Percentiles rank a stretch among this genome's conserved stretches.
These are phyloP conservation scores for Melipona quadrifasciata DNA, from an alignment of 1,140 invertebrate genomes.

Conservation along the genomic window DNA sequence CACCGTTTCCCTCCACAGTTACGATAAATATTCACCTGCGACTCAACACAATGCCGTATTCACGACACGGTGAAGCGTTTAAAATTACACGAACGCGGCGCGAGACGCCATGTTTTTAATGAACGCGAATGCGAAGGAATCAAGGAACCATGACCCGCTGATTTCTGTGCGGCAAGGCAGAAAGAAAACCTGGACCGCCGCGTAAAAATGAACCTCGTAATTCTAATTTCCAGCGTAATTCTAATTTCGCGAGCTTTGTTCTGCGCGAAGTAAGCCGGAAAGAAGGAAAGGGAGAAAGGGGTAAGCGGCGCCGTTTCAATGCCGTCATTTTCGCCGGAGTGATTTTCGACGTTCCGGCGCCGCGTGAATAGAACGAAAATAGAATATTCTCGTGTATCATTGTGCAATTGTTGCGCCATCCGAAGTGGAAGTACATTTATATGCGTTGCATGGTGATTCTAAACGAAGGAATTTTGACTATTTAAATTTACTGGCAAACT, in stretches of 20 bases:
- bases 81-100: constrained; percentile 21
- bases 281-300: not conserved
- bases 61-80: constrained; percentile 32
- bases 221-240: constrained; percentile 12
- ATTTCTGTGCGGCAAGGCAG: constrained; percentile 48
- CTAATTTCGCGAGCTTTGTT: not conserved
- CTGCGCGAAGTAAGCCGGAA: not conserved
- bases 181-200: constrained; percentile 26
- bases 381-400: not conserved
- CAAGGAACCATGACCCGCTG: constrained; percentile 48
- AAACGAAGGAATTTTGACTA: not conserved
- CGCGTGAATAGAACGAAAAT: too few species aligned
- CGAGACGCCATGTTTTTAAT: constrained; percentile 36
- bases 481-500: not conserved
- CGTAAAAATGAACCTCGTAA: constrained; percentile 10
- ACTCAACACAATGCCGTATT: constrained; percentile 34
- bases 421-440: not conserved
- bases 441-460: not conserved
- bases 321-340: constrained; percentile 17
- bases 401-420: too few species aligned
- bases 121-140: constrained; percentile 37
- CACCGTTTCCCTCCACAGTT: not conserved
- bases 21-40: constrained; percentile 4
- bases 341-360: constrained; percentile 12
- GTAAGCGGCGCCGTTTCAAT: not conserved